A percentile compares a stretch with the other conserved stretches of the same genome.
Evolutionary conservation across 2,113 vertebrate genomes (phyloP).

Genomic region (Nanorana parkeri): DNA sequence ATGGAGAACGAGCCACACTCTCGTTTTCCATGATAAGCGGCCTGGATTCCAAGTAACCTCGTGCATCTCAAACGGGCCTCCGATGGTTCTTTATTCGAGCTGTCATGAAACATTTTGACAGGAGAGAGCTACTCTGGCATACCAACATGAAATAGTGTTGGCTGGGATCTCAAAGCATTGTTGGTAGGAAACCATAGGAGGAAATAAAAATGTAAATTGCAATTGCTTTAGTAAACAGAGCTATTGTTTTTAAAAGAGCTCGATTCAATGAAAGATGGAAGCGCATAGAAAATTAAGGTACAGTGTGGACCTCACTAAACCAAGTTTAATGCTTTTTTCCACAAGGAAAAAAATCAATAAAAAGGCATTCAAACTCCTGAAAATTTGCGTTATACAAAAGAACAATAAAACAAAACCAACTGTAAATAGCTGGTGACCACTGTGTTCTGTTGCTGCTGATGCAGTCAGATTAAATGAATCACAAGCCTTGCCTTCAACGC

Average conservation of each 20-base stretch:
- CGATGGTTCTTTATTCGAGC: conserved; percentile 75
- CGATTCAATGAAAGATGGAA: conserved; percentile 63
- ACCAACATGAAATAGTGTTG: conserved; percentile 70
- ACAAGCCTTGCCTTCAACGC: conserved; percentile 51
- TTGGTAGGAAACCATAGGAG: conserved; percentile 70
- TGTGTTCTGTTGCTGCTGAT: conserved; percentile 49
- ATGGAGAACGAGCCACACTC: conserved; percentile 68
- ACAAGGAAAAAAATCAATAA: conserved; percentile 62
- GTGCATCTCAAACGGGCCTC: conserved; percentile 71
- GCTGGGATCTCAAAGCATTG: conserved; percentile 68
- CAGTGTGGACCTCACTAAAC: conserved; percentile 60
- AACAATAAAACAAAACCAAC: conserved; percentile 59
- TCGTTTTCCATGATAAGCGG: conserved; percentile 66
- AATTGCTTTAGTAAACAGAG: conserved; percentile 69
- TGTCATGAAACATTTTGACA: conserved; percentile 82
- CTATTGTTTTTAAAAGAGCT: conserved; percentile 64
- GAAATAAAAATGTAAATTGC: conserved; percentile 75
- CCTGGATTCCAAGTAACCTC: conserved; percentile 71
- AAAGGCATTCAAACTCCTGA: conserved; percentile 45
- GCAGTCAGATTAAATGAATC: conserved; percentile 62
- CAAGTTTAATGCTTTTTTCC: conserved; percentile 63
- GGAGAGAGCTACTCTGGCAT: conserved; percentile 72
- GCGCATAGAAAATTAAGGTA: conserved; percentile 62
- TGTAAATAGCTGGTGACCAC: conserved; percentile 59
- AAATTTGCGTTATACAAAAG: conserved; percentile 54